Percentiles rank a stretch among this genome's conserved stretches.
These are phyloP conservation scores for Hydrozoanthus tunicans DNA, from an alignment of 64 coral and sea anemone genomes.

Conservation along the genomic window DNA sequence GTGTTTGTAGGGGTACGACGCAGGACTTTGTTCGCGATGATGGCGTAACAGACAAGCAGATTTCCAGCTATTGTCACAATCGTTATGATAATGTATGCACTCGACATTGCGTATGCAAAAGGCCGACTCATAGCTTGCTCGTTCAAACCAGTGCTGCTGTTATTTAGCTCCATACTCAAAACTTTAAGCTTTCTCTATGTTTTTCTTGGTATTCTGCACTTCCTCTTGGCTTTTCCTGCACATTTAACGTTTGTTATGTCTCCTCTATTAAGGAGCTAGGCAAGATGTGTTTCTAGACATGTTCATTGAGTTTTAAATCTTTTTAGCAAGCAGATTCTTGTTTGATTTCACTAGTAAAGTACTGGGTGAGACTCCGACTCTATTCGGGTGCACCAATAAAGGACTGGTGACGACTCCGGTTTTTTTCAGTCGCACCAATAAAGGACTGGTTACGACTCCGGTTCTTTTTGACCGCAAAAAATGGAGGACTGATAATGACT, in stretches of 20 bases:
- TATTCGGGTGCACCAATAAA: too few species aligned
- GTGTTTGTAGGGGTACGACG: conserved; percentile 15
- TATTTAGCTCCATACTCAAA: neutral
- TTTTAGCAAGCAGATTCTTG: too few species aligned
- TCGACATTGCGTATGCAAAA: conserved; percentile 6
- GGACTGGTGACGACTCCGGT: too few species aligned
- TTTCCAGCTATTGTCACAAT: conserved; percentile 31
- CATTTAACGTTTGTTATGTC: neutral
- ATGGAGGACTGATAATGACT: too few species aligned
- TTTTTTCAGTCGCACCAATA: too few species aligned
- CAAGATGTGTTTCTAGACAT: too few species aligned
- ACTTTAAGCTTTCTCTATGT: neutral
- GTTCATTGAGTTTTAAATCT: too few species aligned
- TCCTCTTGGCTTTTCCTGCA: too few species aligned
- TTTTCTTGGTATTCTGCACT: neutral
- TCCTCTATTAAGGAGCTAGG: neutral
- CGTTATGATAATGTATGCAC: conserved; percentile 11
- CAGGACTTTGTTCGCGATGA: conserved; percentile 4
- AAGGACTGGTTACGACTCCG: too few species aligned
- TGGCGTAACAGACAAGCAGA: conserved; percentile 50
- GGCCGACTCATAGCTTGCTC: neutral
- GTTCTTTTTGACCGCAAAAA: too few species aligned
- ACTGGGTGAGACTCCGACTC: too few species aligned
- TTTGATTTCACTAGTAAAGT: too few species aligned
- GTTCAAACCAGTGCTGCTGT: neutral